Evolutionary conservation across 1,140 invertebrate genomes (phyloP).

Genomic region (Coelopa frigida): DNA sequence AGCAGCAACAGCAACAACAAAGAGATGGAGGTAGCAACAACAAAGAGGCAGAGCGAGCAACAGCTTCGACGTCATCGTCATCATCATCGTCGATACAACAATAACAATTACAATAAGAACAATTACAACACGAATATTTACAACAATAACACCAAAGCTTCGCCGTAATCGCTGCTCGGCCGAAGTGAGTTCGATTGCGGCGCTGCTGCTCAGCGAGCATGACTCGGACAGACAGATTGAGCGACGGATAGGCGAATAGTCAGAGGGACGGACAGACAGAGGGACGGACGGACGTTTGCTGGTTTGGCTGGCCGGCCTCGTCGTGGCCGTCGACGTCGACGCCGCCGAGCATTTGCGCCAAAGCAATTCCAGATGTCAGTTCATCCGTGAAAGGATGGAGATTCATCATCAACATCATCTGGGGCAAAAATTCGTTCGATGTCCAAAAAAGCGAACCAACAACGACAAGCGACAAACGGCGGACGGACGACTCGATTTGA

Average conservation of each 20-base stretch:
- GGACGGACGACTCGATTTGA: no score
- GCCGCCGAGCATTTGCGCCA: not conserved
- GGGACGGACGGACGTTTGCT: not conserved
- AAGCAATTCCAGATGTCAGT: not conserved
- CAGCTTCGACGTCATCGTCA: not conserved
- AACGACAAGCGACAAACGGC: no score
- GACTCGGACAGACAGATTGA: not conserved
- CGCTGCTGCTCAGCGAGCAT: no score
- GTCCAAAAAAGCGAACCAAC: no score
- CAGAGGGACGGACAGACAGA: not conserved
- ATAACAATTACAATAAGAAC: slow-evolving; percentile 6
- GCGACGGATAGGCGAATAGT: not conserved
- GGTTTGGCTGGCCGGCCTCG: not conserved
- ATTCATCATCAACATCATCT: no score
- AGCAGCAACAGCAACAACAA: slow-evolving; percentile 1
- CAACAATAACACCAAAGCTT: no score
- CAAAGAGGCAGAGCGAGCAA: not conserved
- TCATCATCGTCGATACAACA: not conserved
- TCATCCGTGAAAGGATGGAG: slow-evolving; percentile 34
- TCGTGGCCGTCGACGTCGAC: slow-evolving; percentile 6
- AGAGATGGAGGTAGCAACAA: not conserved
- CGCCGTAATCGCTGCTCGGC: no score
- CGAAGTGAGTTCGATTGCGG: no score
- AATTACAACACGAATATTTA: slow-evolving; percentile 7
- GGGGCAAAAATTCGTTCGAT: no score